Base-by-base conservation (phyloP, 2,797 vertebrate species). In the Typhlichthys eigenmanni region DNA sequence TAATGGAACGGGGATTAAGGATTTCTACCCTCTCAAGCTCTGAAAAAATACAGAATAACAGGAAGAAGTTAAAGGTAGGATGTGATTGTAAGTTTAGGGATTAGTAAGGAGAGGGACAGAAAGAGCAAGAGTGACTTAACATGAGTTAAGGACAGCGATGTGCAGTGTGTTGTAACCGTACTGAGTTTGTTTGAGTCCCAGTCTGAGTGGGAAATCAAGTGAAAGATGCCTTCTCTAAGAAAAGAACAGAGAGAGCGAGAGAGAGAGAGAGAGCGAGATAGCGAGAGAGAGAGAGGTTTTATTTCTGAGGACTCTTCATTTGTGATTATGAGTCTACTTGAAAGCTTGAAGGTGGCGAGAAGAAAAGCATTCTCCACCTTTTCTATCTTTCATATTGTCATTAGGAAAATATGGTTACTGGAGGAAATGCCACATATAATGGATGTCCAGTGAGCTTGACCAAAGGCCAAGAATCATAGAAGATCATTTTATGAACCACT, bases 1-100 rank as follows among this genome's bases (percentile, higher is more conserved):
- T 84, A 84, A 84, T 83, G 66, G 83, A 78, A 62, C 71, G 51
- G 66, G 85, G 82, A 88, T 89, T 89, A 88, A 69, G 65, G 67
- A 79, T 81, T 71, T 78, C 68, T 72, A 66, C 62, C 60, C 72
- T 82, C 70, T 71, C 68, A 67, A 75, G 62, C 64, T 55, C 68
- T 13, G 79, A 64, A 82, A 59, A 58, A 82, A 74, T 64, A 53
- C 47, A 73, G 81, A 80, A 80, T 76, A 81, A 76, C 66, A 66
- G 61, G 58, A 62, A 68, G 55, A 75, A 76, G 72, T 85, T 69
- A 71, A 64, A 73, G 71, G 62, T 80, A 64, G 70, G 64, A 63
- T 69, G 75, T 73, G 73, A 81, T 74, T 80, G 66, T 59, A 74
- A 68, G 54, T 70, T 73, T 59, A 69, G 66, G 75, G 79, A 87